phyloP scores from a whole-genome alignment of 2,797 vertebrate species.

The Malurus leucopterus region DNA sequence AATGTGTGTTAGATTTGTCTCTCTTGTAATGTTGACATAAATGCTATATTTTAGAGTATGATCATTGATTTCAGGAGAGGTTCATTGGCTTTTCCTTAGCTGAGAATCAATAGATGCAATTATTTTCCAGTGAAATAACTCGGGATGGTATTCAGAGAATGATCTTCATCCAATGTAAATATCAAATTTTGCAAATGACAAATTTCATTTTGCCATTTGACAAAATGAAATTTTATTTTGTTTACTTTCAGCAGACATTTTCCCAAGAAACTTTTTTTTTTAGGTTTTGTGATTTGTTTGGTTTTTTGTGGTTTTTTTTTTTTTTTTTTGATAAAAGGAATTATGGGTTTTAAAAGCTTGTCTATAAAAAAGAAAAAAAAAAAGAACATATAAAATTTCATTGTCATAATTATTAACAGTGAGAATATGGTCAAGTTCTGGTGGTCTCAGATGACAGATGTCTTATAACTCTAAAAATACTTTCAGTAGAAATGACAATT shows the following conservation, averaged over 20 bases:
- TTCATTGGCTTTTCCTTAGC: neutral
- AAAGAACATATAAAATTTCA: neutral
- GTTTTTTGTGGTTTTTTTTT: neutral
- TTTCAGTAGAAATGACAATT: neutral
- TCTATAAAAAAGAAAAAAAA: neutral
- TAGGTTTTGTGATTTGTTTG: neutral
- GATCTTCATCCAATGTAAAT: neutral
- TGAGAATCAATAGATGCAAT: neutral
- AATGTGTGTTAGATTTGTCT: neutral
- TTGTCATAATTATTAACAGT: neutral
- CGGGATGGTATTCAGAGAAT: neutral
- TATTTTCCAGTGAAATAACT: neutral
- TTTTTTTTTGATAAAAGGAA: neutral
- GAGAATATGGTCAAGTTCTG: neutral
- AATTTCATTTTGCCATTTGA: neutral
- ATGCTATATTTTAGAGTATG: neutral
- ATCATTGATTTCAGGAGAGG: neutral
- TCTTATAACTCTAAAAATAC: neutral
- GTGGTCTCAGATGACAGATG: neutral
- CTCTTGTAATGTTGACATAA: neutral
- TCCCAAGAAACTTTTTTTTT: neutral
- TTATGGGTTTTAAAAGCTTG: accelerated
- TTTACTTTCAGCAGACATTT: neutral
- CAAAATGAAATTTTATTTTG: neutral
- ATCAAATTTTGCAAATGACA: neutral